Evolutionary conservation across 2,113 vertebrate species (phyloP).

Genomic region (Brienomyrus longianalis): DNA sequence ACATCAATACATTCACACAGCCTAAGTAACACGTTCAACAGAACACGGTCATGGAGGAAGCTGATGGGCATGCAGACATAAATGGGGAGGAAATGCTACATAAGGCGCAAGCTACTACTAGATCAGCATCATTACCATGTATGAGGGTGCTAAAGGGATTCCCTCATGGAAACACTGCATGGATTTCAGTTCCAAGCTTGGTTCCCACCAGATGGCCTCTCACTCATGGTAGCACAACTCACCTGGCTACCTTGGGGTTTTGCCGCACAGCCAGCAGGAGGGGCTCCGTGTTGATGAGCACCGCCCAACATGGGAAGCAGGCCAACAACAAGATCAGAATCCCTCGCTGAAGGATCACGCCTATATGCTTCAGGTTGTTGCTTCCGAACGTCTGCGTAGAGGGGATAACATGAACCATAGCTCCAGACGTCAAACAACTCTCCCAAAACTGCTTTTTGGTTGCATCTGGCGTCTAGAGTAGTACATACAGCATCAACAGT

Average conservation of each 20-base stretch:
- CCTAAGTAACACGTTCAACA: neutral
- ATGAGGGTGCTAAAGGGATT: neutral
- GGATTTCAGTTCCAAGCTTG: neutral
- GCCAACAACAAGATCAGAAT: constrained; percentile 72
- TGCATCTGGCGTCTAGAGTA: neutral
- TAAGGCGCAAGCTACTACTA: neutral
- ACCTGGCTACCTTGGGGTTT: constrained; percentile 72
- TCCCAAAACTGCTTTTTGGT: neutral
- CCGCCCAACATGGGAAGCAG: constrained; percentile 85
- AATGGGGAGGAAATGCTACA: neutral
- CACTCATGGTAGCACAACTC: neutral
- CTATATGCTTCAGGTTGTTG: constrained; percentile 75
- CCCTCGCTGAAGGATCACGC: constrained; percentile 75
- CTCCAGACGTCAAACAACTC: neutral
- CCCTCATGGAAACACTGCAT: neutral
- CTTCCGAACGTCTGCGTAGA: constrained; percentile 69
- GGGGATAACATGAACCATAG: neutral
- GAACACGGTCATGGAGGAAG: neutral
- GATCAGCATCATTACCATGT: neutral
- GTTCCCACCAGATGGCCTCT: neutral
- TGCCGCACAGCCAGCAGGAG: constrained; percentile 71
- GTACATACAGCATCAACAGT: neutral
- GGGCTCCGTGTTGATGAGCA: constrained; percentile 76
- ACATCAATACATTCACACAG: neutral
- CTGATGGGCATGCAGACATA: neutral